A percentile compares a stretch with the other conserved stretches of the same genome.
Conservation (phyloP, 2,113 vertebrate genomes). For the Labeo catla region DNA sequence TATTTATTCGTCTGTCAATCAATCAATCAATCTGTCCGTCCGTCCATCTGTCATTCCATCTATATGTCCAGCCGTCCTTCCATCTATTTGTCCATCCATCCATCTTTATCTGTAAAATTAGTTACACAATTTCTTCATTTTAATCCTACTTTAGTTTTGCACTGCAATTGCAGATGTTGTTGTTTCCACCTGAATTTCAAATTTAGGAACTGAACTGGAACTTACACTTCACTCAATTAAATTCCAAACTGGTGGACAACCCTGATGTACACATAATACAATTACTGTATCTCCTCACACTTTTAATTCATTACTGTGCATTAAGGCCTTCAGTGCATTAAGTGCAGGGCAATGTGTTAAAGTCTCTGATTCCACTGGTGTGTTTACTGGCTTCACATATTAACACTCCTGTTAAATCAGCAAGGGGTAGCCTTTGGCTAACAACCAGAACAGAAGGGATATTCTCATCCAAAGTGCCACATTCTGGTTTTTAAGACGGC, state of each 20-base stretch:
- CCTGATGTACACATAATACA: neutral
- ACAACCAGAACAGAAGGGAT: constrained; percentile 6
- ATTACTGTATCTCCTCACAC: neutral
- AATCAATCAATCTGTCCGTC: too few relatives aligned
- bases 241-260: too few relatives aligned
- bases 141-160: too few relatives aligned
- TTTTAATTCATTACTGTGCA: neutral
- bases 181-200: too few relatives aligned
- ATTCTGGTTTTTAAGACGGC: constrained; percentile 17
- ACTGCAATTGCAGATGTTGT: too few relatives aligned
- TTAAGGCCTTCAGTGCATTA: neutral
- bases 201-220: too few relatives aligned
- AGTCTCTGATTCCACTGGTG: constrained; percentile 66
- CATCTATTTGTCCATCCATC: neutral
- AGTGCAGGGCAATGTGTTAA: constrained; percentile 6
- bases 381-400: constrained; percentile 75
- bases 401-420: constrained; percentile 75
- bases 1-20: too few relatives aligned
- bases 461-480: constrained; percentile 37
- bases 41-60: too few relatives aligned
- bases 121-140: too few relatives aligned
- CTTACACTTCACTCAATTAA: too few relatives aligned
- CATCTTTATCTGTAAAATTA: neutral
- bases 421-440: constrained; percentile 65
- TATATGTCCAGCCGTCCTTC: too few relatives aligned